These are phyloP conservation scores for Calephelis nemesis DNA, from an alignment of 1,140 invertebrate species.

Conservation along the genomic window DNA sequence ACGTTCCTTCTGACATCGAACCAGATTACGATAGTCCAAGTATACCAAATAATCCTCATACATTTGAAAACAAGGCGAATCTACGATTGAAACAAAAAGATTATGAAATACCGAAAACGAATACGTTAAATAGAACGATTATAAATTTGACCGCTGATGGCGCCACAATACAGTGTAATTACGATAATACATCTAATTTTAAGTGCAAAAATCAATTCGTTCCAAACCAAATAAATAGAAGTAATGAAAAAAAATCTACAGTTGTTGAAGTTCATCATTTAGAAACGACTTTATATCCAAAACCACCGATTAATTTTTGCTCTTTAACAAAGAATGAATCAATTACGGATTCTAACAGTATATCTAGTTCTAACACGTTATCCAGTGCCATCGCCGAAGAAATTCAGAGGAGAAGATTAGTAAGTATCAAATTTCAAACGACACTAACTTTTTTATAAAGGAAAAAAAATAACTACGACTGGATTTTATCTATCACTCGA, in stretches of 20 bases:
- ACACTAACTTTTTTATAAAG: too few species aligned
- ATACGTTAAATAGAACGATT: constrained; percentile 81
- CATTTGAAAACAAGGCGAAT: constrained; percentile 66
- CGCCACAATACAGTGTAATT: constrained; percentile 83
- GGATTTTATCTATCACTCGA: too few species aligned
- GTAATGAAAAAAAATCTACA: constrained; percentile 80
- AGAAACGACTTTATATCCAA: constrained; percentile 46
- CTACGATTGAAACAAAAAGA: constrained; percentile 55
- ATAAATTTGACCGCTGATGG: constrained; percentile 84
- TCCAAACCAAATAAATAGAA: constrained; percentile 51
- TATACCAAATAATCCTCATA: constrained; percentile 75
- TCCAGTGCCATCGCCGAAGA: constrained; percentile 81
- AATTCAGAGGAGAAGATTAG: constrained; percentile 74
- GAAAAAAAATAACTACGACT: too few species aligned
- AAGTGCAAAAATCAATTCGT: constrained; percentile 51
- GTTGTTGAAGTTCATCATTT: constrained; percentile 82
- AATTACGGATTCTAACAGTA: constrained; percentile 51
- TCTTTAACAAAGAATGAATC: constrained; percentile 52
- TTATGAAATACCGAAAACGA: constrained; percentile 45
- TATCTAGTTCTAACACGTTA: constrained; percentile 63
- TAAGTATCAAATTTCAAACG: constrained; percentile 34
- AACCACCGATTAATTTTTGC: constrained; percentile 50
- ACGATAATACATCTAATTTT: constrained; percentile 57
- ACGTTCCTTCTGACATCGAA: constrained; percentile 70
- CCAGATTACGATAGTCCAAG: constrained; percentile 76